Evolutionary conservation across 1,140 invertebrate species (phyloP), one percentile per base, ranked within the genome.

Genomic region (Lithobius niger): DNA sequence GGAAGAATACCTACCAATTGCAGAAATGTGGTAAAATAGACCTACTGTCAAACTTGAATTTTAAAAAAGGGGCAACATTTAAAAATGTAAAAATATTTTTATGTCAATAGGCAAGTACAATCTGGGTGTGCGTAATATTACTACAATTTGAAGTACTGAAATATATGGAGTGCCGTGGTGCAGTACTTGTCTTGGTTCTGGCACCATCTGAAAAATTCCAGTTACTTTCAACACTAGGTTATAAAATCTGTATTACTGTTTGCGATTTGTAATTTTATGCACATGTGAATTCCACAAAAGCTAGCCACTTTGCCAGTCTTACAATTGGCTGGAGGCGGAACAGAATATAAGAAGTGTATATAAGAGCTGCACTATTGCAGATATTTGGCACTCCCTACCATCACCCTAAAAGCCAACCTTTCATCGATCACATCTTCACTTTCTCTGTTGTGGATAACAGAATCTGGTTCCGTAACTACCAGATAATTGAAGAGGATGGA

Each of bases 381-480:
- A 86, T 84, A 59, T 98, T 98, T 74, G 83, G 86, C 19, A 91
- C 93, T 0, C 96, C 97, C 0, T 86, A 96, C 67, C 79, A 93
- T 66, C 94, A 99, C 75, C 96, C 97, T 6, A 97, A 96, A 71
- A 97, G 91, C 69, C 94, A 99, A 72, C 97, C 97, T n/a, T 99
- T 99, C 68, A 82, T 95, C 66, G 97, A 99, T 71, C 92, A 97
- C 74, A 85, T 99, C 0, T 90, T 93, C 61, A 88, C 86, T 19
- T 99, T 99, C 66, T 84, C 83, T 56, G 75, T 94, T 56, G 66
- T 96, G 13, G 95, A 99, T 67, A 87, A 94, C 57, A 79, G 89
- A 60, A 93, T 99, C 66, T 99, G 95, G 94, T 97, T 98, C 65
- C 77, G 97, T 59, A 98, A 99, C 75, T 99, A 87, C 69, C 95